A percentile compares a stretch with the other conserved stretches of the same genome.
These are phyloP conservation scores for Eulithis prunata DNA, from an alignment of 2,888 invertebrate species.

Conservation along the genomic window DNA sequence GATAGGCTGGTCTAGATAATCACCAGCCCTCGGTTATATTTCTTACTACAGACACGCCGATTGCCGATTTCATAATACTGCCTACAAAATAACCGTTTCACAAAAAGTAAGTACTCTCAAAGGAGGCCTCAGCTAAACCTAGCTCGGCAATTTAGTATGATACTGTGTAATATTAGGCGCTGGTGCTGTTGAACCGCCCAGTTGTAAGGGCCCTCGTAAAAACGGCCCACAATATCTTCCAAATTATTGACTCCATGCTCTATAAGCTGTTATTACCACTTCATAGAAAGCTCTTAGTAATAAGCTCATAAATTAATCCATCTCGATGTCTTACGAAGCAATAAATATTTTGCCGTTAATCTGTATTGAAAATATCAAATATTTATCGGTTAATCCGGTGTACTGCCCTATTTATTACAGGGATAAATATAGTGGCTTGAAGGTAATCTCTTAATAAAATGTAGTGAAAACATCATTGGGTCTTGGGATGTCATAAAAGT, in stretches of 20 bases:
- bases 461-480: too few relatives aligned
- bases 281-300: conserved; percentile 40
- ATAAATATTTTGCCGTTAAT: conserved; percentile 35
- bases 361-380: conserved; percentile 32
- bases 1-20: too few relatives aligned
- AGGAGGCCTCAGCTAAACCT: neutral
- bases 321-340: conserved; percentile 30
- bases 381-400: conserved; percentile 29
- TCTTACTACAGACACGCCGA: too few relatives aligned
- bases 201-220: conserved; percentile 52
- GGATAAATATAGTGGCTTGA: too few relatives aligned
- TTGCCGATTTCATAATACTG: neutral
- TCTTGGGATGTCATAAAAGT: too few relatives aligned
- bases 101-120: conserved; percentile 10
- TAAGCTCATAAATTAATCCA: conserved; percentile 34
- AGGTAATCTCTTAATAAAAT: too few relatives aligned
- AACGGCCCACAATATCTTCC: conserved; percentile 54
- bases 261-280: conserved; percentile 50
- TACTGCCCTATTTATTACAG: conserved; percentile 8
- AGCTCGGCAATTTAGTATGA: conserved; percentile 33
- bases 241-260: conserved; percentile 53
- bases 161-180: conserved; percentile 43
- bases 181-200: conserved; percentile 43
- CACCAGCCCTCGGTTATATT: too few relatives aligned
- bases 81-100: neutral